Conservation (phyloP, 2,797 vertebrate species). For the Leptatherina wallacei region DNA sequence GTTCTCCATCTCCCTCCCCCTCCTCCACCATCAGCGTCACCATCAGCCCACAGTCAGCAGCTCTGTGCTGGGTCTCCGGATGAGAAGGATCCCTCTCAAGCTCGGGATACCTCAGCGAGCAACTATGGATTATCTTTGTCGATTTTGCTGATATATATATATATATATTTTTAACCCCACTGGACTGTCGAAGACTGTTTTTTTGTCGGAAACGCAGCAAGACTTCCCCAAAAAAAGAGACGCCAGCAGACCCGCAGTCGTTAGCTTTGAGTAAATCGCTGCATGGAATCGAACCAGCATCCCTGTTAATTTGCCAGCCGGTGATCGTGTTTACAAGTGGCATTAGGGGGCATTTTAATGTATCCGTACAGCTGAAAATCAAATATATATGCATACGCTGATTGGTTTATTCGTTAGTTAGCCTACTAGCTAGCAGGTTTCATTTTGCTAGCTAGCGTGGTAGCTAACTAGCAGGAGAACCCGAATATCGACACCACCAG, state of each 20-base stretch:
- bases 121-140: conserved; percentile 57
- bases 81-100: conserved; percentile 46
- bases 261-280: conserved; percentile 49
- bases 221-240: conserved; percentile 48
- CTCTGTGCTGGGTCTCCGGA: conserved; percentile 55
- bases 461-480: conserved; percentile 65
- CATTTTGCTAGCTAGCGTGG: conserved; percentile 63
- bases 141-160: not conserved
- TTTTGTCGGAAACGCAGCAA: conserved; percentile 30
- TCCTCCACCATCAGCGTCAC: conserved; percentile 49
- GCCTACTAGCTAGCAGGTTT: conserved; percentile 61
- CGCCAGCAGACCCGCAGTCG: conserved; percentile 42
- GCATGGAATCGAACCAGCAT: not conserved
- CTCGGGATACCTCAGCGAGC: conserved; percentile 40
- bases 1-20: conserved; percentile 53
- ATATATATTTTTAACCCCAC: conserved; percentile 13
- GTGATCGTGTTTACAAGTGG: not conserved
- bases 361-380: not conserved
- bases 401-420: conserved; percentile 43
- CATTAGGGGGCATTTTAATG: conserved; percentile 11
- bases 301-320: conserved; percentile 14
- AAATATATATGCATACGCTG: not conserved
- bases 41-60: conserved; percentile 42
- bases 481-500: conserved; percentile 37
- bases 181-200: conserved; percentile 16